A percentile compares a stretch with the other conserved stretches of the same genome.
Evolutionary conservation across 2,797 vertebrate species (phyloP).

Genomic region (Sebastes dallii): DNA sequence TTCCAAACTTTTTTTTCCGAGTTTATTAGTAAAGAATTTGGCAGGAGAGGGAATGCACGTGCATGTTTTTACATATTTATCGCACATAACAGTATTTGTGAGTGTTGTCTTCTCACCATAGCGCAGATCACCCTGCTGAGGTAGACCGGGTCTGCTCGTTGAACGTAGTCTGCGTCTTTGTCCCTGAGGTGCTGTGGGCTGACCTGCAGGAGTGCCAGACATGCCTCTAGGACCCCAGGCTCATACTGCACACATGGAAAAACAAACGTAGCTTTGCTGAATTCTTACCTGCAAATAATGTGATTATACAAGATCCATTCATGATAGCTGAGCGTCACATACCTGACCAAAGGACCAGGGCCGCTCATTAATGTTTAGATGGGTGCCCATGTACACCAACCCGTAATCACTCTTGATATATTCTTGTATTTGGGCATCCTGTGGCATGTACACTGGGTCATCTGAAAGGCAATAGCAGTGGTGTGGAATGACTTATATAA

Average conservation of each 20-base stretch:
- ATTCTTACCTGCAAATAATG: not conserved
- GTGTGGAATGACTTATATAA: not conserved
- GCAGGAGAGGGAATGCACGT: not conserved
- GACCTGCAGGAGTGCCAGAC: conserved; percentile 83
- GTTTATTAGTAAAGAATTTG: not conserved
- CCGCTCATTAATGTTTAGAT: conserved; percentile 30
- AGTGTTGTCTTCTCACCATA: conserved; percentile 84
- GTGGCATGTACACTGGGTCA: conserved; percentile 70
- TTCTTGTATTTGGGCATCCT: conserved; percentile 57
- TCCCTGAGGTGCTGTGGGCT: conserved; percentile 83
- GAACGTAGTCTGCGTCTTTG: conserved; percentile 77
- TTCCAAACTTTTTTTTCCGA: too few species aligned
- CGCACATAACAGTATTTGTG: not conserved
- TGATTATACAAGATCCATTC: not conserved
- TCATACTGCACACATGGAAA: conserved; percentile 81
- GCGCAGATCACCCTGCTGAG: conserved; percentile 86
- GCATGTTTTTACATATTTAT: not conserved
- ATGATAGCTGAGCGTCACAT: not conserved
- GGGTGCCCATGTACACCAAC: conserved; percentile 61
- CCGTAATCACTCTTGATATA: conserved; percentile 75
- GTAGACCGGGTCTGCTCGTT: conserved; percentile 82
- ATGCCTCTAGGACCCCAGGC: conserved; percentile 84
- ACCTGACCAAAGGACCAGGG: conserved; percentile 77
- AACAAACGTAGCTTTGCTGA: not conserved
- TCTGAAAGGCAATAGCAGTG: conserved; percentile 35